Conservation (phyloP, 2,797 vertebrate species). For the Trematomus bernacchii region DNA sequence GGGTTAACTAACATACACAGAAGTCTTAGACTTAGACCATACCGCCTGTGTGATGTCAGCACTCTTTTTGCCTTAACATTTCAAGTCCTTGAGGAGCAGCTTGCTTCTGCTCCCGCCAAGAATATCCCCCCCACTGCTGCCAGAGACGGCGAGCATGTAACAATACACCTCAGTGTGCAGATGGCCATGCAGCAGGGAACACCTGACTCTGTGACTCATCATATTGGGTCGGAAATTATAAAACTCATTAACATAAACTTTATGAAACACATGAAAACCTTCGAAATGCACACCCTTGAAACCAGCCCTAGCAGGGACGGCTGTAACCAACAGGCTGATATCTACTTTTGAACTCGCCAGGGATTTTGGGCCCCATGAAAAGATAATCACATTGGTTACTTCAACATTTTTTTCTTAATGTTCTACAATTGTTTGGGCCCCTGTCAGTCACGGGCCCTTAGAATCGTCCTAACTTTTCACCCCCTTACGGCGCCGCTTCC, state of each 20-base stretch:
- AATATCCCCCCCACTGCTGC: too few relatives aligned
- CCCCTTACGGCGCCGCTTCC: not conserved
- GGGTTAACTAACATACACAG: not conserved
- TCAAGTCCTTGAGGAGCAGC: not conserved
- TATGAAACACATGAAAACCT: not conserved
- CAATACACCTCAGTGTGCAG: conserved; percentile 40
- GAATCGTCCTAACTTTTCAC: too few relatives aligned
- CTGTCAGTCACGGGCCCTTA: too few relatives aligned
- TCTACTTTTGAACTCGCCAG: conserved; percentile 14
- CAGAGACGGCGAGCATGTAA: conserved; percentile 12
- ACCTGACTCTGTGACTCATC: conserved; percentile 25
- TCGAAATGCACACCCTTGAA: not conserved
- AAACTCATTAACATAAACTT: not conserved
- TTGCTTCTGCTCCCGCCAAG: conserved; percentile 4
- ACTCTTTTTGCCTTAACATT: conserved; percentile 1
- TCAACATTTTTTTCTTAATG: too few relatives aligned
- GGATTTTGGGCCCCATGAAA: too few relatives aligned
- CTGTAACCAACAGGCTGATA: not conserved
- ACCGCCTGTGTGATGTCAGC: conserved; percentile 8
- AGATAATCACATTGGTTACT: too few relatives aligned
- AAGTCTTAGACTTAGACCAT: not conserved
- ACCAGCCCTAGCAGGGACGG: not conserved
- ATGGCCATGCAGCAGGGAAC: conserved; percentile 64
- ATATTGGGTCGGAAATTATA: not conserved
- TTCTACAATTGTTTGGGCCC: too few relatives aligned